Evolutionary conservation across 2,888 invertebrate genomes (phyloP).

Genomic region (Erebia aethiops): DNA sequence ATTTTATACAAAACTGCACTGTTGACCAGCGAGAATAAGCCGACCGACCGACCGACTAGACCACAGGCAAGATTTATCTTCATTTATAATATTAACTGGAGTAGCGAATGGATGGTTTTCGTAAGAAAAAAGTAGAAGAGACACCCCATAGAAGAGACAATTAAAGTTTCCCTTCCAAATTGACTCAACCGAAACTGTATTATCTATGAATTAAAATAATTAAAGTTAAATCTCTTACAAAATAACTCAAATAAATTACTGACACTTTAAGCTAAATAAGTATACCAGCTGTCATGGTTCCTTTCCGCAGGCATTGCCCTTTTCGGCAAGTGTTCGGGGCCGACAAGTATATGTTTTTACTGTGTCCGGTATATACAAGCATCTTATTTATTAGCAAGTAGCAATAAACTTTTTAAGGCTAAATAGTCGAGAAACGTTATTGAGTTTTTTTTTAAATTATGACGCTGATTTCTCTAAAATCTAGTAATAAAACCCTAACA

Average conservation of each 20-base stretch:
- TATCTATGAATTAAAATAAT: no score
- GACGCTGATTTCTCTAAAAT: no score
- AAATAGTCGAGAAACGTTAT: background rate
- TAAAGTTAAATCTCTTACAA: no score
- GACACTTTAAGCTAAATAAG: slow-evolving; percentile 7
- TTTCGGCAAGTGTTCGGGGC: slow-evolving; percentile 11
- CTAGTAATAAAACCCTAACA: no score
- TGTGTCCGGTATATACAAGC: background rate
- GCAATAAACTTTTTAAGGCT: background rate
- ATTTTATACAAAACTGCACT: no score
- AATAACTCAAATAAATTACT: background rate
- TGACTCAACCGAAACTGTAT: background rate
- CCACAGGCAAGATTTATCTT: no score
- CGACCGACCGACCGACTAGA: no score
- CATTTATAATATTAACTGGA: no score
- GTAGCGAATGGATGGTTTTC: no score
- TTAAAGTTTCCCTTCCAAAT: background rate
- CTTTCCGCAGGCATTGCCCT: slow-evolving; percentile 15
- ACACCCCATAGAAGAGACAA: background rate
- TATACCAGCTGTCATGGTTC: background rate
- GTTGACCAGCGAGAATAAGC: no score
- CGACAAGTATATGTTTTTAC: slow-evolving; percentile 12
- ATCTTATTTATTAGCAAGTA: background rate
- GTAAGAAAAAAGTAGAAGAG: no score
- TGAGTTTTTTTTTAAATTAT: no score